phyloP scores from a whole-genome alignment of 2,888 invertebrate genomes.

The Cremastobaeus sp. region DNA sequence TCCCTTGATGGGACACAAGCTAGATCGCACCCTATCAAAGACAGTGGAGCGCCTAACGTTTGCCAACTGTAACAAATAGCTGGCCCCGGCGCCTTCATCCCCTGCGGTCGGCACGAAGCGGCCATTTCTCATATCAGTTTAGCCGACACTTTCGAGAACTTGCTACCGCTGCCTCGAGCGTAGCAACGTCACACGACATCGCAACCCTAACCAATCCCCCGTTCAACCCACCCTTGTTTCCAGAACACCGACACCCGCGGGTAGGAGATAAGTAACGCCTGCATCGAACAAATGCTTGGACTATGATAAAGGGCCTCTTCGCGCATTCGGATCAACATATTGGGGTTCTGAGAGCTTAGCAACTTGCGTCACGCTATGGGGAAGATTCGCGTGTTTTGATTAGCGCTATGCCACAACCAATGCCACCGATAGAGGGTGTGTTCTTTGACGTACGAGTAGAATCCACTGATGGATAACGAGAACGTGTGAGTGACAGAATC shows the following conservation, averaged over 20 bases:
- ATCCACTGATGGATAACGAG: slow-evolving; percentile 12
- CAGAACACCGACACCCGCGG: slow-evolving; percentile 63
- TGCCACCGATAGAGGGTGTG: slow-evolving; percentile 29
- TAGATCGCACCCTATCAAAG: slow-evolving; percentile 61
- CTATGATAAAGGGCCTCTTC: slow-evolving; percentile 63
- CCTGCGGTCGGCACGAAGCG: slow-evolving; percentile 76
- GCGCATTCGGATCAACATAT: slow-evolving; percentile 53
- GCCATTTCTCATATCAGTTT: slow-evolving; percentile 78
- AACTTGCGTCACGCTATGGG: slow-evolving; percentile 38
- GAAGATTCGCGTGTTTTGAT: slow-evolving; percentile 55
- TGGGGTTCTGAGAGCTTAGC: slow-evolving; percentile 37
- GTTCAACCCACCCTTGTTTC: slow-evolving; percentile 27
- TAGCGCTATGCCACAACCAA: slow-evolving; percentile 47
- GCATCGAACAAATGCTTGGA: slow-evolving; percentile 60
- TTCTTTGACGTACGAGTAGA: background rate
- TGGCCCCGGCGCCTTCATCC: slow-evolving; percentile 70
- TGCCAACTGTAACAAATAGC: slow-evolving; percentile 73
- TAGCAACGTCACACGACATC: slow-evolving; percentile 74
- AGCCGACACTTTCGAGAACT: slow-evolving; percentile 78
- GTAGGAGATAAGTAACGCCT: slow-evolving; percentile 74
- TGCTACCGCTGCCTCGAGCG: slow-evolving; percentile 72
- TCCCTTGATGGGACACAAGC: slow-evolving; percentile 61
- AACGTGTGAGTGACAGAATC: slow-evolving; percentile 12
- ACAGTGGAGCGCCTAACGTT: slow-evolving; percentile 67
- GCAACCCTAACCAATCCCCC: slow-evolving; percentile 60